phyloP scores from a whole-genome alignment of 2,113 vertebrate genomes.

The Labrus mixtus region DNA sequence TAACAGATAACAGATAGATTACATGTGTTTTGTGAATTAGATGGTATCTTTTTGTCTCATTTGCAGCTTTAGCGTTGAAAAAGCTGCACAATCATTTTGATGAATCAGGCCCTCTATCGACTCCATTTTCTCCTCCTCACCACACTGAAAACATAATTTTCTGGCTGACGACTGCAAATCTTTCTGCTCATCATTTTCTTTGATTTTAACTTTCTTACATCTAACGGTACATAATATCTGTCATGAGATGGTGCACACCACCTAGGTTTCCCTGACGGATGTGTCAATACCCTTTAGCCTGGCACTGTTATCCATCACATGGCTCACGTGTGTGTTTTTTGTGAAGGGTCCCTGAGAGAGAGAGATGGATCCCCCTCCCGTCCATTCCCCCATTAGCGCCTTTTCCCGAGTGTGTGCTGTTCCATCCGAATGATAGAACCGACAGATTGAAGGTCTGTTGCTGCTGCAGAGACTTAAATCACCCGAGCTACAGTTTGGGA shows the following conservation, averaged over 20 bases:
- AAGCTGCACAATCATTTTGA: no score
- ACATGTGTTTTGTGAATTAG: no score
- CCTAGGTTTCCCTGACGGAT: constrained; percentile 51
- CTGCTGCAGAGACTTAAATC: constrained; percentile 62
- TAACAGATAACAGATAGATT: no score
- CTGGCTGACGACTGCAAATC: background rate
- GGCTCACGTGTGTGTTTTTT: constrained; percentile 22
- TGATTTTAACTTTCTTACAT: constrained; percentile 3
- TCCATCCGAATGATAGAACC: constrained; percentile 64
- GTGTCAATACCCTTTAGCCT: constrained; percentile 66
- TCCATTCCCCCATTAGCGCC: constrained; percentile 46
- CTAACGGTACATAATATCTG: constrained; percentile 35
- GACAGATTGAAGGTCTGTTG: constrained; percentile 60
- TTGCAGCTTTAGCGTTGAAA: no score
- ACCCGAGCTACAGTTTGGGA: constrained; percentile 44
- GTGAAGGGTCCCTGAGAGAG: constrained; percentile 61
- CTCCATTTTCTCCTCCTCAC: background rate
- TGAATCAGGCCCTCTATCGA: no score
- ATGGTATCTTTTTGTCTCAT: no score
- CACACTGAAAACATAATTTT: background rate
- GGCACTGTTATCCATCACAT: constrained; percentile 64
- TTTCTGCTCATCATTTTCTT: background rate
- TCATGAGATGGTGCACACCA: constrained; percentile 37
- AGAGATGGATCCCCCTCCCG: constrained; percentile 46
- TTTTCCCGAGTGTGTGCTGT: constrained; percentile 41